Evolutionary conservation across 2,888 invertebrate genomes (phyloP).

Genomic region (Stenolophus ochropezus): DNA sequence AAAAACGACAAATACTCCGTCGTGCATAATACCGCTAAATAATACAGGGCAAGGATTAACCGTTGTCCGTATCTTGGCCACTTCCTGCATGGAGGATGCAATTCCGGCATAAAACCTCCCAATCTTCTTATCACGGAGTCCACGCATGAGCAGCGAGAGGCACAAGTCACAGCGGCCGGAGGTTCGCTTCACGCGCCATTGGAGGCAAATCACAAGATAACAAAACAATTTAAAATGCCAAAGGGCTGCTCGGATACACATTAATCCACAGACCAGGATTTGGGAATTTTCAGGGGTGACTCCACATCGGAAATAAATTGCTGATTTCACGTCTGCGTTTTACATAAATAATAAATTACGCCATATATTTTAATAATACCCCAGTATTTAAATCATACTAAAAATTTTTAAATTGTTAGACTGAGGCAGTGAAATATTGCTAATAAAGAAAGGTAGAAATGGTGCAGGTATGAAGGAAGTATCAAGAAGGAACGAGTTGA

Average conservation of each 20-base stretch:
- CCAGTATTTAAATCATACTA: too few species aligned
- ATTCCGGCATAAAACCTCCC: conserved; percentile 5
- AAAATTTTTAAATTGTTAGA: too few species aligned
- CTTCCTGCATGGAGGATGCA: neutral
- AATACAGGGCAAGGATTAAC: neutral
- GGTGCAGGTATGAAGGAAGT: too few species aligned
- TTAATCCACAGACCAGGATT: neutral
- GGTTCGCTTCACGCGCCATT: conserved; percentile 39
- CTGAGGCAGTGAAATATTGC: too few species aligned
- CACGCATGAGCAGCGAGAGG: conserved; percentile 31
- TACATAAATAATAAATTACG: too few species aligned
- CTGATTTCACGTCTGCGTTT: too few species aligned
- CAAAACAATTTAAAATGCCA: conserved; percentile 55
- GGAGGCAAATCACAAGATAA: conserved; percentile 54
- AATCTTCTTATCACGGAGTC: conserved; percentile 34
- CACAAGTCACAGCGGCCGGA: neutral
- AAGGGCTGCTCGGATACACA: neutral
- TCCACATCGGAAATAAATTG: too few species aligned
- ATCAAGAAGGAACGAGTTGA: too few species aligned
- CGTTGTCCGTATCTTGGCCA: neutral
- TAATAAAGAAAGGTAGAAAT: too few species aligned
- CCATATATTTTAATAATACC: too few species aligned
- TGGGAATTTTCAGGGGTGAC: neutral
- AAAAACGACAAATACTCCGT: neutral
- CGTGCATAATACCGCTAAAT: neutral